Evolutionary conservation across 2,888 invertebrate genomes (phyloP).

Genomic region (Fragum fragum): DNA sequence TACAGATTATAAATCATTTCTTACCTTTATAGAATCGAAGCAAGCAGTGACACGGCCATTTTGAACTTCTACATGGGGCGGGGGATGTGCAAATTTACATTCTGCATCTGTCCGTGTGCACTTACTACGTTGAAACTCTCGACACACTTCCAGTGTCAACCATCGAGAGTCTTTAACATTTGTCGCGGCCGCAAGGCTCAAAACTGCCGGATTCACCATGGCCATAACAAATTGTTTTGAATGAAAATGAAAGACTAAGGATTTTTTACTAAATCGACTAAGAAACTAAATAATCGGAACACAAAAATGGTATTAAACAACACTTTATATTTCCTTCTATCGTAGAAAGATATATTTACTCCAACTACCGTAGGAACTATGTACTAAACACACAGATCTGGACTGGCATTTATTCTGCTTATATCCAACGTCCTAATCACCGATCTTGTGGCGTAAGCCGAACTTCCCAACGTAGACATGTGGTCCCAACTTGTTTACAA

Average conservation of each 20-base stretch:
- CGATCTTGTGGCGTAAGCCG: not conserved
- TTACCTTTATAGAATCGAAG: constrained; percentile 99
- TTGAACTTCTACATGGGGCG: constrained; percentile 99
- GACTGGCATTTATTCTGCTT: not conserved
- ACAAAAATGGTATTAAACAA: constrained; percentile 54
- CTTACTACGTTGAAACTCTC: constrained; percentile 99
- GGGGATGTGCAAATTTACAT: constrained; percentile 99
- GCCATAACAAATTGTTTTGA: constrained; percentile 73
- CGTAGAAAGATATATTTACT: constrained; percentile 4
- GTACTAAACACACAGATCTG: constrained; percentile 13
- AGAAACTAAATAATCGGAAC: constrained; percentile 45
- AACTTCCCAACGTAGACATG: constrained; percentile 3
- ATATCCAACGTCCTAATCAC: not conserved
- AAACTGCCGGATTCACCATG: constrained; percentile 80
- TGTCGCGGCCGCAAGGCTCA: constrained; percentile 70
- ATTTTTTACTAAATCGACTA: constrained; percentile 35
- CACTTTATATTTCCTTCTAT: not conserved
- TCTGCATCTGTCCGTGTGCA: constrained; percentile 98
- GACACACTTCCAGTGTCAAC: constrained; percentile 98
- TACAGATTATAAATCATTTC: too few species aligned
- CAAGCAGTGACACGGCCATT: constrained; percentile 99
- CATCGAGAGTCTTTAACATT: constrained; percentile 97
- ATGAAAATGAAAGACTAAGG: constrained; percentile 61
- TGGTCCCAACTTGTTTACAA: constrained; percentile 1
- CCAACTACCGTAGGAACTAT: constrained; percentile 5